These are phyloP conservation scores for Emydocephalus ijimae DNA, from an alignment of 2,113 vertebrate species.

Conservation along the genomic window DNA sequence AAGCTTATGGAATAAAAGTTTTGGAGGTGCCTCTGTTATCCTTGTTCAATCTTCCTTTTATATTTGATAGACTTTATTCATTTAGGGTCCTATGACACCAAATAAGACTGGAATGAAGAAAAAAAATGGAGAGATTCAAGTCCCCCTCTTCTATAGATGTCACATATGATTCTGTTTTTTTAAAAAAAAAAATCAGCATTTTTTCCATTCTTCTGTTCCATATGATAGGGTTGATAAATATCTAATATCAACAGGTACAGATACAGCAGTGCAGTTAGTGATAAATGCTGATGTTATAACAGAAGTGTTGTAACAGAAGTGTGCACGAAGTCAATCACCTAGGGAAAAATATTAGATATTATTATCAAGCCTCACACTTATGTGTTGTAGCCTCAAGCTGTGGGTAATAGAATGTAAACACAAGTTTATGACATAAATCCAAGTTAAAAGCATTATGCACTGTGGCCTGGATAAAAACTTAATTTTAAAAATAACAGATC, in stretches of 20 bases:
- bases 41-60: neutral
- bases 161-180: neutral
- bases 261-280: neutral
- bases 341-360: neutral
- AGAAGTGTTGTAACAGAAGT: neutral
- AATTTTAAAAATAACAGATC: neutral
- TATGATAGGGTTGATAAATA: neutral
- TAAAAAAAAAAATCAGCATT: too few relatives aligned
- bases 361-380: neutral
- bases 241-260: neutral
- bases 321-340: neutral
- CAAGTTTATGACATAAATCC: neutral
- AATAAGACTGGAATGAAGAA: neutral
- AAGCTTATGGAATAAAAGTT: neutral
- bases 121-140: neutral
- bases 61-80: neutral
- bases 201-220: neutral
- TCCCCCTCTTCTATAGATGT: neutral
- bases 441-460: neutral
- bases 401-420: neutral
- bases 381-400: neutral
- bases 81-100: neutral
- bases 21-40: neutral
- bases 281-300: neutral
- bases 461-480: neutral